Evolutionary conservation across 2,888 invertebrate genomes (phyloP).

Genomic region (Eueremaeus valkanovi): DNA sequence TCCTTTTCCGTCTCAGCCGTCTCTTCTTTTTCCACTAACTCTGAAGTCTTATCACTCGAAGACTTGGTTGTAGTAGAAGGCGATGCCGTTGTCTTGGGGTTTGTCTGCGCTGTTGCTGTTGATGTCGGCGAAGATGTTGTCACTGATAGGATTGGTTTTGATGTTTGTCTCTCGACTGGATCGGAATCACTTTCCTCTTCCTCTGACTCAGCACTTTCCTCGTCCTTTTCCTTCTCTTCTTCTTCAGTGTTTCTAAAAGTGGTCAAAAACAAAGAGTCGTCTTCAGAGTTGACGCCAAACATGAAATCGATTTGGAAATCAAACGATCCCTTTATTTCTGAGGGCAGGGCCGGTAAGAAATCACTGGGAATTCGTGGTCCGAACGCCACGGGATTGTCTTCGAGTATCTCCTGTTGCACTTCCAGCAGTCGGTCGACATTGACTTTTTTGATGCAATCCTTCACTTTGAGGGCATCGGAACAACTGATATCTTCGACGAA

Average conservation of each 20-base stretch:
- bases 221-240: not conserved
- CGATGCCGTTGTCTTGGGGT: not conserved
- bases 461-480: not conserved
- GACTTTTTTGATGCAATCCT: not conserved
- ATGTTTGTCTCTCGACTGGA: constrained; percentile 7
- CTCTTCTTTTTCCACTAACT: not conserved
- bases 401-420: constrained; percentile 14
- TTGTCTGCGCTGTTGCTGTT: not conserved
- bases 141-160: constrained; percentile 3
- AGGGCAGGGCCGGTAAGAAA: not conserved
- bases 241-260: constrained; percentile 10
- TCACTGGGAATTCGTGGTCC: constrained; percentile 9
- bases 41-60: not conserved
- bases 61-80: not conserved
- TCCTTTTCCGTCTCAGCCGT: not conserved
- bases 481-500: not conserved
- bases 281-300: constrained; percentile 25
- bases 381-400: constrained; percentile 29
- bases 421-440: constrained; percentile 26
- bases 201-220: not conserved
- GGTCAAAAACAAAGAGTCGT: constrained; percentile 27
- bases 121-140: not conserved
- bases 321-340: not conserved
- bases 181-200: not conserved
- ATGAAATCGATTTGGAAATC: constrained; percentile 34